Evolutionary conservation across 2,888 invertebrate genomes (phyloP).

Genomic region (Phymatocera aterrima): DNA sequence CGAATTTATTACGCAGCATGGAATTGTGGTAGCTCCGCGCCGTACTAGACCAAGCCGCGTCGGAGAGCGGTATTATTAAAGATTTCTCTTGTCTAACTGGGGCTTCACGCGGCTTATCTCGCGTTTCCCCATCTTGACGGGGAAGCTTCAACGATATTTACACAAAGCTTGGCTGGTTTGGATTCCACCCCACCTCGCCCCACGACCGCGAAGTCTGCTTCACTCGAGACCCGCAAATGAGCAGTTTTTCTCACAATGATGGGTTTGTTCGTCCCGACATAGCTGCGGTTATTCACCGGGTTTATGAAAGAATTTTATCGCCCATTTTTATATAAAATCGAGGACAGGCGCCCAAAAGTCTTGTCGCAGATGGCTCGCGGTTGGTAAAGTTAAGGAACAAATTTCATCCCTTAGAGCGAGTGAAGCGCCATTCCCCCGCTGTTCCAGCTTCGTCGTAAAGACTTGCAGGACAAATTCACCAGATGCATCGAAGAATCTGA

Average conservation of each 20-base stretch:
- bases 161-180: conserved; percentile 55
- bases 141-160: conserved; percentile 63
- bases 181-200: conserved; percentile 2
- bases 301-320: conserved; percentile 23
- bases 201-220: not conserved
- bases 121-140: conserved; percentile 47
- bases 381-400: conserved; percentile 24
- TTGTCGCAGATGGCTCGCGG: conserved; percentile 9
- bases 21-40: not conserved
- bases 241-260: conserved; percentile 55
- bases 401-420: not conserved
- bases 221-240: conserved; percentile 59
- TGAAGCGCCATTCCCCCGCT: not conserved
- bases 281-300: conserved; percentile 19
- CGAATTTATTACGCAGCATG: not conserved
- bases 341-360: conserved; percentile 19
- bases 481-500: not conserved
- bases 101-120: conserved; percentile 33
- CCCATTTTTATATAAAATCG: conserved; percentile 15
- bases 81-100: not conserved
- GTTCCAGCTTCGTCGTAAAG: not conserved
- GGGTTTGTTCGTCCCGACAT: conserved; percentile 21
- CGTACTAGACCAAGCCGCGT: not conserved
- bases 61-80: conserved; percentile 7
- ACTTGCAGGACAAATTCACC: not conserved